These are phyloP conservation scores for Gallinago paraguaiae DNA, from an alignment of 2,113 vertebrate species.

Conservation along the genomic window DNA sequence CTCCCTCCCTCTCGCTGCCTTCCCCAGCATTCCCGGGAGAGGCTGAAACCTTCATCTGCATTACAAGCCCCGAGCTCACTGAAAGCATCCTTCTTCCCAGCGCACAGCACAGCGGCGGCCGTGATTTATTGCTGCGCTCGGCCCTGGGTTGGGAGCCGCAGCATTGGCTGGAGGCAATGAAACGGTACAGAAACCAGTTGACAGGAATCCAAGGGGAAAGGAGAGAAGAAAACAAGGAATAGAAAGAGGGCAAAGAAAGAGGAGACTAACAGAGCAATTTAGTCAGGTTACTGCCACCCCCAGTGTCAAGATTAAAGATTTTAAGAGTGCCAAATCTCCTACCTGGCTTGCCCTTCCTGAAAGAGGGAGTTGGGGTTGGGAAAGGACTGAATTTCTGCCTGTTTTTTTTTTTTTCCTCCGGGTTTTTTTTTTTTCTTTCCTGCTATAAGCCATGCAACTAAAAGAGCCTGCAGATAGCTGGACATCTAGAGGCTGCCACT, in stretches of 20 bases:
- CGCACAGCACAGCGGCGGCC: not conserved
- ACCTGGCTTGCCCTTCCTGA: not conserved
- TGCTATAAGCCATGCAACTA: not conserved
- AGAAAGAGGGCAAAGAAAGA: not conserved
- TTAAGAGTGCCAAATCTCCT: not conserved
- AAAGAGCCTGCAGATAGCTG: not conserved
- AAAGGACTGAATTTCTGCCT: not conserved
- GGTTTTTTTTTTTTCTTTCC: not conserved
- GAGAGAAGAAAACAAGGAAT: accelerated
- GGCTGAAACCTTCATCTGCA: slow-evolving; percentile 36
- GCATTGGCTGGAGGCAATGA: not conserved
- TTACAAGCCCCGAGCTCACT: slow-evolving; percentile 27
- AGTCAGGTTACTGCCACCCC: not conserved
- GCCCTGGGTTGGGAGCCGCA: not conserved
- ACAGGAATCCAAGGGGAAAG: not conserved
- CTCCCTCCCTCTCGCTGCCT: not conserved
- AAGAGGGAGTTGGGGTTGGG: not conserved
- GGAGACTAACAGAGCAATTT: not conserved
- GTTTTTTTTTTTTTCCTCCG: not conserved
- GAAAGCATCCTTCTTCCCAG: slow-evolving; percentile 31
- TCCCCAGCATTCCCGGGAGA: not conserved
- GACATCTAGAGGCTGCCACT: not conserved
- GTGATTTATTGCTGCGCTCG: slow-evolving; percentile 14
- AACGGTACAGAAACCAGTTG: not conserved
- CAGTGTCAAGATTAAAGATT: not conserved